Evolutionary conservation across 2,797 vertebrate species (phyloP).

Genomic region (Lates japonicus): DNA sequence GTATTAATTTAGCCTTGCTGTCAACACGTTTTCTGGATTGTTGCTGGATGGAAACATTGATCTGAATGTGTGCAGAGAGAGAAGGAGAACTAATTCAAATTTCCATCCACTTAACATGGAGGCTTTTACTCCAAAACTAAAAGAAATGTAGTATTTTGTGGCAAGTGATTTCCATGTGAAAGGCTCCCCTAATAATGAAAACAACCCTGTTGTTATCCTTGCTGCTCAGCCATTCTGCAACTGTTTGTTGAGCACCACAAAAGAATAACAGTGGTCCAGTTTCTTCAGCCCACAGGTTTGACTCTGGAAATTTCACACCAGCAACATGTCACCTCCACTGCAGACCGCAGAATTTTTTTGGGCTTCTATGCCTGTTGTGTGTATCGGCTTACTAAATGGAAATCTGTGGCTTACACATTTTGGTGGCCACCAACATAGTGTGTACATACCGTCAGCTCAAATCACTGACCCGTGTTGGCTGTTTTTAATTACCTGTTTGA

Average conservation of each 20-base stretch:
- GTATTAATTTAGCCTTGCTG: slow-evolving; percentile 29
- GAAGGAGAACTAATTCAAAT: slow-evolving; percentile 40
- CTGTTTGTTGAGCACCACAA: slow-evolving; percentile 49
- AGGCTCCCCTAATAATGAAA: slow-evolving; percentile 41
- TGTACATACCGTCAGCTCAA: slow-evolving; percentile 51
- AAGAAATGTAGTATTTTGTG: slow-evolving; percentile 44
- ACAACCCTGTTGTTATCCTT: slow-evolving; percentile 46
- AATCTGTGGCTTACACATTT: slow-evolving; percentile 43
- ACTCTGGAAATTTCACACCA: slow-evolving; percentile 42
- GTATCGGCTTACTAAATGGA: slow-evolving; percentile 45
- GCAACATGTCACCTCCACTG: slow-evolving; percentile 46
- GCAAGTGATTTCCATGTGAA: slow-evolving; percentile 39
- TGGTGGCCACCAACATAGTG: slow-evolving; percentile 66
- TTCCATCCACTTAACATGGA: slow-evolving; percentile 42
- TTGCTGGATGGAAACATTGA: slow-evolving; percentile 59
- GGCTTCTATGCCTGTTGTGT: slow-evolving; percentile 2
- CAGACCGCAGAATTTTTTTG: slow-evolving; percentile 12
- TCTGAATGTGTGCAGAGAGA: slow-evolving; percentile 28
- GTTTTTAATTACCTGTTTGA: slow-evolving; percentile 76
- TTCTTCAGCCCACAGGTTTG: slow-evolving; percentile 28
- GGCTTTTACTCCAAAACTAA: slow-evolving; percentile 38
- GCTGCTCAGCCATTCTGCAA: slow-evolving; percentile 25
- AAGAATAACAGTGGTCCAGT: slow-evolving; percentile 57
- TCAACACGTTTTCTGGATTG: slow-evolving; percentile 19
- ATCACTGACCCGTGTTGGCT: slow-evolving; percentile 48